A percentile compares a stretch with the other conserved stretches of the same genome.
Conservation (phyloP, 2,113 vertebrate genomes). For the Mormoops blainvillei region DNA sequence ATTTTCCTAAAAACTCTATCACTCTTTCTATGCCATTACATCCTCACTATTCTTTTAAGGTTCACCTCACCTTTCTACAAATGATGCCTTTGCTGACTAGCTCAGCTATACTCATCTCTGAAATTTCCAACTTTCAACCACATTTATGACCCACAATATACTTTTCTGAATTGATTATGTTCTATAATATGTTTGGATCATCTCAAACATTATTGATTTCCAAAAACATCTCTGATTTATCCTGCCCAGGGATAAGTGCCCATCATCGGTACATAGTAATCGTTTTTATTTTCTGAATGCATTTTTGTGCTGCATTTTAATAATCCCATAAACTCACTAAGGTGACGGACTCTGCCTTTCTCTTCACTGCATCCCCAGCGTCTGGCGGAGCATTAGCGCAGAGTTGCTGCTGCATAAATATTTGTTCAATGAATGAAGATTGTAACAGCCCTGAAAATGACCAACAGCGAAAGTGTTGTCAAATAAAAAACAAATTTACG, state of each 20-base stretch:
- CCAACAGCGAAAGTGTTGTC: not conserved
- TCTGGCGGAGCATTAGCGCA: not conserved
- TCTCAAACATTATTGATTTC: not conserved
- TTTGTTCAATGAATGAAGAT: not conserved
- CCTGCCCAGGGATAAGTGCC: not conserved
- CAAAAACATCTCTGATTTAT: not conserved
- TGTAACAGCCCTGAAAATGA: not conserved
- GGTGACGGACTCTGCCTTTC: not conserved
- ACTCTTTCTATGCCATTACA: not conserved
- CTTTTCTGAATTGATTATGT: not conserved
- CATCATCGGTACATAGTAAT: not conserved
- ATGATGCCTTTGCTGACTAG: not conserved
- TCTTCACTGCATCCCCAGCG: not conserved
- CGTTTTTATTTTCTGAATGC: not conserved
- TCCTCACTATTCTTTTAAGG: not conserved
- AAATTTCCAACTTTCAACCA: not conserved
- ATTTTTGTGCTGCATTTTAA: not conserved
- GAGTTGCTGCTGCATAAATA: not conserved
- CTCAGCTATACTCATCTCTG: not conserved
- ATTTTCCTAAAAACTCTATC: not conserved
- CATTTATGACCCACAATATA: not conserved
- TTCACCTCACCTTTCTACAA: not conserved
- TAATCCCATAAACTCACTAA: not conserved
- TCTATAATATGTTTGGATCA: not conserved
- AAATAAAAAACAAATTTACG: not conserved